phyloP scores from a whole-genome alignment of 1,140 invertebrate genomes.

The Bombus ignitus region DNA sequence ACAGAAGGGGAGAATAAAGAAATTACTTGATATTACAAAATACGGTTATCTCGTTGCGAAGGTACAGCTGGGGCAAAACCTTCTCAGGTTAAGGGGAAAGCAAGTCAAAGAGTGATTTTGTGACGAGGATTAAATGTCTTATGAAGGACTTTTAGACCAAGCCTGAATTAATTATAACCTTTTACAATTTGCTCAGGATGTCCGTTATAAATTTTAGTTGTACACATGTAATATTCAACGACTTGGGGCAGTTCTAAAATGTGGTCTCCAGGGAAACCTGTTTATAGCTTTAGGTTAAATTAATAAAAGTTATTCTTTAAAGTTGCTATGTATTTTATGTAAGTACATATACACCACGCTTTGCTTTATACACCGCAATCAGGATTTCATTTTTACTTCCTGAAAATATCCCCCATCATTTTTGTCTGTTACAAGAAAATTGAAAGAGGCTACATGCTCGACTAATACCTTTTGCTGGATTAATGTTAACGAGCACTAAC shows the following conservation, averaged over 20 bases:
- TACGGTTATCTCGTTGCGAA: neutral
- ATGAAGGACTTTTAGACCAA: neutral
- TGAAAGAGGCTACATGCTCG: neutral
- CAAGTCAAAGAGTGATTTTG: neutral
- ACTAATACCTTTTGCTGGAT: neutral
- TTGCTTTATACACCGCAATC: too few species aligned
- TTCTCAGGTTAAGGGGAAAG: neutral
- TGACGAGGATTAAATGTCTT: neutral
- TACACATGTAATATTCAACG: too few species aligned
- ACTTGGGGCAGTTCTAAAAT: neutral
- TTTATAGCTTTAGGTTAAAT: neutral
- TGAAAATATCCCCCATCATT: neutral
- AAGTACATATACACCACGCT: too few species aligned
- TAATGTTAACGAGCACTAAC: neutral
- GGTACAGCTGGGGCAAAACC: neutral
- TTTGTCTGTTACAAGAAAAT: neutral
- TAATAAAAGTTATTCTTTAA: neutral
- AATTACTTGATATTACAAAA: neutral
- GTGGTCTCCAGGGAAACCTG: neutral
- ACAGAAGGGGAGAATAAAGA: neutral
- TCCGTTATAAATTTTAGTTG: neutral
- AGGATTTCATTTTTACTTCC: neutral
- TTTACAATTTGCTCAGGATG: neutral
- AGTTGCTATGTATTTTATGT: neutral
- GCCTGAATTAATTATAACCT: neutral